Conservation (phyloP, 2,113 vertebrate species). For the Oreocharis arfaki region DNA sequence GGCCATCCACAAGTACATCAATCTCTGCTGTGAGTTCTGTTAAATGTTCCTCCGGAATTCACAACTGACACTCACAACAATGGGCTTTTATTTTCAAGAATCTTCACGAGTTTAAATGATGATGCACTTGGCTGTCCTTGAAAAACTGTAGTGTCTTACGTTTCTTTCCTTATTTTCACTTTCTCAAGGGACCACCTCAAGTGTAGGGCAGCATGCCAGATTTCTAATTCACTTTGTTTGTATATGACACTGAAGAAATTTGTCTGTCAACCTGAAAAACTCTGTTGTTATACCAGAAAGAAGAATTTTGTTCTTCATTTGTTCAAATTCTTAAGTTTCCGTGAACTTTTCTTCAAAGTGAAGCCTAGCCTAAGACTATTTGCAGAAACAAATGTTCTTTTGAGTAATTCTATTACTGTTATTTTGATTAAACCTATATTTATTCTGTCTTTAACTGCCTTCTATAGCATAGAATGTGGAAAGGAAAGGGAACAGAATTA, state of each 20-base stretch:
- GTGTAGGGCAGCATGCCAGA: not conserved
- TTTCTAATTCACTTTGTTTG: not conserved
- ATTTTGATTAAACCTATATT: not conserved
- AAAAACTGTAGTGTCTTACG: not conserved
- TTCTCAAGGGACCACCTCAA: not conserved
- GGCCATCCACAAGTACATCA: not conserved
- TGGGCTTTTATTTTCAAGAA: not conserved
- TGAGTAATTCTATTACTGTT: not conserved
- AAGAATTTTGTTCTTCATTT: not conserved
- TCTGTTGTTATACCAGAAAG: not conserved
- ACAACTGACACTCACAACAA: not conserved
- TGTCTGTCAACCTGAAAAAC: not conserved
- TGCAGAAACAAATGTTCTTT: not conserved
- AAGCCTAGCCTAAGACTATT: not conserved
- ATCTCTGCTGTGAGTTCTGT: not conserved
- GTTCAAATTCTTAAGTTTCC: not conserved
- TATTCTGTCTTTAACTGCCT: not conserved
- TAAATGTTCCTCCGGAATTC: not conserved
- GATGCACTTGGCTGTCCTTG: not conserved
- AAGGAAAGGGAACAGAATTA: not conserved
- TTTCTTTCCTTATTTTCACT: not conserved
- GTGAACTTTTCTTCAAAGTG: not conserved
- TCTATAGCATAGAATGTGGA: rapidly evolving
- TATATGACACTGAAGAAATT: not conserved
- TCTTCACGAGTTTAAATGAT: not conserved